Conservation (phyloP, 2,888 invertebrate species). For the Hecatera dysodea region DNA sequence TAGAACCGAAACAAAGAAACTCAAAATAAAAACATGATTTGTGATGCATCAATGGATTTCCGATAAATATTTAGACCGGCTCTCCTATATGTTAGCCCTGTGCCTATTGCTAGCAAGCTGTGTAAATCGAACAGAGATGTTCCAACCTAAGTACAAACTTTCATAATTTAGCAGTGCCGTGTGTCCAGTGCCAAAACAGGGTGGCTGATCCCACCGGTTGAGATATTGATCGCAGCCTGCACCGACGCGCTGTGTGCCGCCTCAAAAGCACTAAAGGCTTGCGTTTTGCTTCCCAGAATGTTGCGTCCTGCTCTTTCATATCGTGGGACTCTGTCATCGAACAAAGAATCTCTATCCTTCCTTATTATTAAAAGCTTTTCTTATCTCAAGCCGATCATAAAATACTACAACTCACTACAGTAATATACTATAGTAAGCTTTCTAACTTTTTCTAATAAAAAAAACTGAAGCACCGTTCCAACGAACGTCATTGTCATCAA, state of each 20-base stretch:
- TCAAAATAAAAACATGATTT: not conserved
- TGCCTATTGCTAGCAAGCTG: not conserved
- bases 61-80: not conserved
- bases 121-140: conserved; percentile 39
- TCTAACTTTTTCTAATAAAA: conserved; percentile 23
- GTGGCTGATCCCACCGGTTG: conserved; percentile 54
- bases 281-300: conserved; percentile 36
- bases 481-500: conserved; percentile 24
- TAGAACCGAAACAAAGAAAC: conserved; percentile 16
- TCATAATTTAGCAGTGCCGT: conserved; percentile 56
- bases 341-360: conserved; percentile 25
- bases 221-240: conserved; percentile 66
- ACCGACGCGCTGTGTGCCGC: conserved; percentile 52
- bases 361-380: conserved; percentile 14
- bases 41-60: not conserved
- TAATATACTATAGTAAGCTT: conserved; percentile 9
- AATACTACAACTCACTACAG: conserved; percentile 18
- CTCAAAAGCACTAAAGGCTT: conserved; percentile 38
- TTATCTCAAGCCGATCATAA: conserved; percentile 22
- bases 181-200: conserved; percentile 63
- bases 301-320: conserved; percentile 37
- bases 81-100: not conserved
- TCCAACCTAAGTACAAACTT: conserved; percentile 35
- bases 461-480: conserved; percentile 18
- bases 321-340: conserved; percentile 8